Percentiles rank a stretch among this genome's conserved stretches.
Conservation (phyloP, 2,888 invertebrate genomes). For the Rhamnusium bicolor region DNA sequence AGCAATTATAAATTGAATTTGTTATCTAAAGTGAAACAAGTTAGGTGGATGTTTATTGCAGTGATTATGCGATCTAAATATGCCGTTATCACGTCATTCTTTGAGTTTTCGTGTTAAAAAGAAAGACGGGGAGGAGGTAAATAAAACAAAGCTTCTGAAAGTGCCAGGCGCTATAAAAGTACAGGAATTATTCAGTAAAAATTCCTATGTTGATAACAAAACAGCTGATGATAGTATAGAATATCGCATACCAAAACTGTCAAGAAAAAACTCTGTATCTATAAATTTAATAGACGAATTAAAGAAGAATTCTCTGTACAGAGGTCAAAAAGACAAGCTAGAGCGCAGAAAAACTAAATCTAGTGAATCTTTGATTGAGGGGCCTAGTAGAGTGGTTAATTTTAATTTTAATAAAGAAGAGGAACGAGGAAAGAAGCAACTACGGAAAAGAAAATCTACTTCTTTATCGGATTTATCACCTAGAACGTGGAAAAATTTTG, state of each 20-base stretch:
- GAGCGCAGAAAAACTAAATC: conserved; percentile 45
- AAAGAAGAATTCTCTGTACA: conserved; percentile 36
- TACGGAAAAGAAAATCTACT: conserved; percentile 30
- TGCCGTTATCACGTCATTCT: conserved; percentile 37
- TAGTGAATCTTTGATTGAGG: conserved; percentile 37
- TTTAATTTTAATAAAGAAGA: conserved; percentile 8
- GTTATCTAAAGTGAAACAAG: conserved; percentile 25
- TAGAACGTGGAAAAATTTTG: conserved; percentile 1
- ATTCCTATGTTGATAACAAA: background rate
- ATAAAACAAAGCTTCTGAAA: background rate
- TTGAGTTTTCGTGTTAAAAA: conserved; percentile 36
- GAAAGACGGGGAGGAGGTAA: conserved; percentile 28
- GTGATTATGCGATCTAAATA: conserved; percentile 37
- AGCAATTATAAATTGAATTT: conserved; percentile 26
- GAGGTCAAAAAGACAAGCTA: conserved; percentile 38
- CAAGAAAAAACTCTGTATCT: conserved; percentile 41
- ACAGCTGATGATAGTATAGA: background rate
- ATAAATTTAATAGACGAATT: conserved; percentile 43
- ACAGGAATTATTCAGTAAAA: background rate
- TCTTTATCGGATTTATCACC: conserved; percentile 38
- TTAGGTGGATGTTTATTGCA: conserved; percentile 16
- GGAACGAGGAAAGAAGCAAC: conserved; percentile 1
- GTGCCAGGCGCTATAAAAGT: background rate
- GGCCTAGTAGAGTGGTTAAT: background rate
- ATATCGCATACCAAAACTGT: conserved; percentile 4